Percentiles rank a stretch among this genome's conserved stretches.
Conservation (phyloP, 2,113 vertebrate species). For the Oncorhynchus kisutch region DNA sequence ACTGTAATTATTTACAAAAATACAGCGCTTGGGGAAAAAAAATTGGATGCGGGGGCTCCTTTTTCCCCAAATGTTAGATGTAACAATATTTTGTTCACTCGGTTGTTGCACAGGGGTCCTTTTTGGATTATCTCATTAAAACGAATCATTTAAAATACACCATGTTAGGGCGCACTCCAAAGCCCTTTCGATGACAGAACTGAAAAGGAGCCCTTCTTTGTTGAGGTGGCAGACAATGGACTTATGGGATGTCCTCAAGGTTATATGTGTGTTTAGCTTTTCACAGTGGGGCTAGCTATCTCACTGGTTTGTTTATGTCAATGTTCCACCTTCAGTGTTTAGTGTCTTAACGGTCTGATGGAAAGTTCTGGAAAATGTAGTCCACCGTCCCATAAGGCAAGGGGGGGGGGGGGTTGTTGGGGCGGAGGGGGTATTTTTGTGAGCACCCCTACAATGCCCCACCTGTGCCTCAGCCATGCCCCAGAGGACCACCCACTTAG, state of each 20-base stretch:
- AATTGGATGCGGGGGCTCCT: slow-evolving; percentile 76
- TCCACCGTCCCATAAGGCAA: slow-evolving; percentile 64
- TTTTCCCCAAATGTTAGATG: slow-evolving; percentile 70
- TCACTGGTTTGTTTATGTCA: slow-evolving; percentile 52
- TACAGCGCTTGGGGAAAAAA: slow-evolving; percentile 81
- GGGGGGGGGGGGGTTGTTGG: slow-evolving; percentile 31
- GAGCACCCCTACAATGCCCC: slow-evolving; percentile 80
- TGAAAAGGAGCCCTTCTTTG: not conserved
- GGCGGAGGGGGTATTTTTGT: slow-evolving; percentile 70
- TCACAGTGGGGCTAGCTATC: slow-evolving; percentile 15
- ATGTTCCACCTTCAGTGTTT: slow-evolving; percentile 56
- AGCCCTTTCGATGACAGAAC: not conserved
- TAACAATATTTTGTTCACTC: slow-evolving; percentile 70
- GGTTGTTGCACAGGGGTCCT: slow-evolving; percentile 51
- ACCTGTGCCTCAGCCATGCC: slow-evolving; percentile 80
- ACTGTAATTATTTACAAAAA: slow-evolving; percentile 99
- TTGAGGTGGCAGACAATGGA: slow-evolving; percentile 5
- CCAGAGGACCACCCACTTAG: slow-evolving; percentile 81
- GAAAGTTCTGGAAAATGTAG: slow-evolving; percentile 60
- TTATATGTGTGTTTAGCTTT: slow-evolving; percentile 35
- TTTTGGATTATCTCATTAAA: slow-evolving; percentile 32
- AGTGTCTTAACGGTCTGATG: slow-evolving; percentile 55
- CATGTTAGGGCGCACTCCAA: slow-evolving; percentile 7
- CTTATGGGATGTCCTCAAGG: slow-evolving; percentile 8
- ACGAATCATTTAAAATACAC: slow-evolving; percentile 8